phyloP scores from a whole-genome alignment of 2,113 vertebrate species.

The Fulica atra region DNA sequence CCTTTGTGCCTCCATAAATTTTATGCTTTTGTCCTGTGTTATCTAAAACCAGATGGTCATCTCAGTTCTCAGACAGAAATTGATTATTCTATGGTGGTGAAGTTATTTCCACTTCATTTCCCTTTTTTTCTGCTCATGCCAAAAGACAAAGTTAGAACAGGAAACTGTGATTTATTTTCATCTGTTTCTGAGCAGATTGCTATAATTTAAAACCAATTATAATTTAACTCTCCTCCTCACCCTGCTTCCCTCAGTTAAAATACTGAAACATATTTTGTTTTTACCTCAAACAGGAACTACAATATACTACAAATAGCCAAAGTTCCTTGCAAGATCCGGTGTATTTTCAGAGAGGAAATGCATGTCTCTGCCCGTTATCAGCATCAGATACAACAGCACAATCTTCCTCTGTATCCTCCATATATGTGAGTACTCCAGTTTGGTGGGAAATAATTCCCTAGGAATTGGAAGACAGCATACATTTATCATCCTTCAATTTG shows the following conservation, averaged over 20 bases:
- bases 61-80: background rate
- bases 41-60: constrained; percentile 10
- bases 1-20: background rate
- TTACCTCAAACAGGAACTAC: background rate
- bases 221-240: background rate
- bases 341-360: background rate
- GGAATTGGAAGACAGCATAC: background rate
- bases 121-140: background rate
- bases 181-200: background rate
- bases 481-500: background rate
- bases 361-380: background rate
- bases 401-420: background rate
- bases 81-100: background rate
- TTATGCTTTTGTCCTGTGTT: background rate
- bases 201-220: background rate
- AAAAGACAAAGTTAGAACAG: background rate
- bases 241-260: background rate
- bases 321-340: background rate
- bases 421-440: background rate
- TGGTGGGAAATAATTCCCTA: background rate
- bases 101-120: constrained; percentile 1
- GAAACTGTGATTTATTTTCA: background rate
- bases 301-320: background rate
- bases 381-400: background rate
- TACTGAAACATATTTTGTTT: background rate